Conservation (phyloP, 2,888 invertebrate species). For the Schizotus pectinicornis region DNA sequence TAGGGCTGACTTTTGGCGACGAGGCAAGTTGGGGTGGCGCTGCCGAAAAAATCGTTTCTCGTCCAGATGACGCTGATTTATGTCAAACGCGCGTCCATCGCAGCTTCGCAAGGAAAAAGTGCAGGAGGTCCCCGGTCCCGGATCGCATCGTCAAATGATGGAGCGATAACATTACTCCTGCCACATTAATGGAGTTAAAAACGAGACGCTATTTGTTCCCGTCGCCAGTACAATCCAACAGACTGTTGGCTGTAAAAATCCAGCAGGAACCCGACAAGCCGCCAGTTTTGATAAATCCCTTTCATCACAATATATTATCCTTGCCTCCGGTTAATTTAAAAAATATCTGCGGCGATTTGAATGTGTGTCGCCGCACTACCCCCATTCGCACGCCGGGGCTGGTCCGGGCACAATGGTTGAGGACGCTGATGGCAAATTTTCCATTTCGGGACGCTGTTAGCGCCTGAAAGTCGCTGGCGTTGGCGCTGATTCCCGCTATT, state of each 20-base stretch:
- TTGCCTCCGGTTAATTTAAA: neutral
- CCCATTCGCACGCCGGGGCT: too few species aligned
- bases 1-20: too few species aligned
- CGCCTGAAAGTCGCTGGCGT: neutral
- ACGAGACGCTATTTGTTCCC: conserved; percentile 17
- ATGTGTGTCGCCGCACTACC: too few species aligned
- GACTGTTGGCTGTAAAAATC: conserved; percentile 15
- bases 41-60: too few species aligned
- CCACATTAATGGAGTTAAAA: conserved; percentile 22
- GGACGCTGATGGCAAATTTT: conserved; percentile 10
- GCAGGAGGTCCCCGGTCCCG: neutral
- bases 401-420: too few species aligned
- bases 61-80: too few species aligned
- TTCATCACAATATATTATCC: conserved; percentile 21
- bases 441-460: conserved; percentile 10
- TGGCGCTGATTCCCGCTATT: neutral
- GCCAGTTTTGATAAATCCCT: conserved; percentile 15
- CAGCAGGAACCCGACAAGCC: conserved; percentile 7
- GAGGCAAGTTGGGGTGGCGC: too few species aligned
- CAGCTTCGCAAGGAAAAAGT: neutral
- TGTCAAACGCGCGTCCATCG: too few species aligned
- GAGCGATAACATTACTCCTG: conserved; percentile 18
- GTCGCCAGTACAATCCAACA: conserved; percentile 25
- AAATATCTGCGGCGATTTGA: too few species aligned
- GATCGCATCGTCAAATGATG: conserved; percentile 4